These are phyloP conservation scores for Poicephalus meyeri DNA, from an alignment of 2,113 vertebrate species.

Conservation along the genomic window DNA sequence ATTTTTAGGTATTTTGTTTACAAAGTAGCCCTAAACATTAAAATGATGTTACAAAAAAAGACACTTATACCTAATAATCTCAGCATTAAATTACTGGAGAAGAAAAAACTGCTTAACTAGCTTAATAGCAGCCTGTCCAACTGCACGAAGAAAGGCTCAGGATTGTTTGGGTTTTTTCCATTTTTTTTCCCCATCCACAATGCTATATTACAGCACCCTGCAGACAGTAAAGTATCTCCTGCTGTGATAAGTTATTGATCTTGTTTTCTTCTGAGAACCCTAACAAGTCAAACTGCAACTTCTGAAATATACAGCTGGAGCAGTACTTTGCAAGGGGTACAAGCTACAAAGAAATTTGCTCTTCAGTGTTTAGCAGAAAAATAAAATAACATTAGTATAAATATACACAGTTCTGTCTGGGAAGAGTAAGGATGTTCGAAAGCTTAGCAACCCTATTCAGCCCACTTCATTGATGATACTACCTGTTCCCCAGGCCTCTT, in stretches of 20 bases:
- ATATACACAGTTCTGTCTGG: neutral
- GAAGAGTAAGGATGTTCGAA: neutral
- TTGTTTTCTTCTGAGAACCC: conserved; percentile 65
- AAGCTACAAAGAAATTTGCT: conserved; percentile 28
- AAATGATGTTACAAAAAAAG: conserved; percentile 40
- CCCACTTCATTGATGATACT: neutral
- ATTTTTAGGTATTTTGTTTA: neutral
- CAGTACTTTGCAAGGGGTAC: neutral
- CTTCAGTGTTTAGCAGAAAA: neutral
- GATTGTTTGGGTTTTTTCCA: neutral
- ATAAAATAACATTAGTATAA: neutral
- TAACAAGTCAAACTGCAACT: conserved; percentile 62
- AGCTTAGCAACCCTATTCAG: neutral
- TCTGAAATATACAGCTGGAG: conserved; percentile 39
- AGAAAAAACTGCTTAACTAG: neutral
- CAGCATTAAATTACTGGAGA: conserved; percentile 20
- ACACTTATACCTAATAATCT: conserved; percentile 27
- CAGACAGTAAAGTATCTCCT: conserved; percentile 63
- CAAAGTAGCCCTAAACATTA: neutral
- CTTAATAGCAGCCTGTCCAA: conserved; percentile 44
- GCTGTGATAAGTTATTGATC: conserved; percentile 75
- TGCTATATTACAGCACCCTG: conserved; percentile 38
- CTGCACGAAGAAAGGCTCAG: conserved; percentile 28
- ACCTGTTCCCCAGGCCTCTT: fast-evolving
- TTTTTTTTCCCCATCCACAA: neutral